Evolutionary conservation across 2,113 vertebrate species (phyloP).

Genomic region (Hiodon tergisus): DNA sequence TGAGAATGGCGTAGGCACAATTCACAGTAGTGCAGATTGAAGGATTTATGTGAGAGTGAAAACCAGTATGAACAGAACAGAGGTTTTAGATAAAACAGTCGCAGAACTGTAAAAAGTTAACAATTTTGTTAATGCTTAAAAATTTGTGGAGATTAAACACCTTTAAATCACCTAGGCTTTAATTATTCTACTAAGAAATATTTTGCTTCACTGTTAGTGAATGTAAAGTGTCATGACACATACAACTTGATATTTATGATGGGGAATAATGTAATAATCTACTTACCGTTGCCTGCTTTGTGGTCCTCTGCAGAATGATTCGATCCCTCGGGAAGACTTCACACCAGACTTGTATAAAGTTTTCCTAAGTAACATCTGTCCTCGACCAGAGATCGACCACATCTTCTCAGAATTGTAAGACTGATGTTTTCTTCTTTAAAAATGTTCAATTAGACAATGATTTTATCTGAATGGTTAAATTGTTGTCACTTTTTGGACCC

Average conservation of each 20-base stretch:
- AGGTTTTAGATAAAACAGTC: too few relatives aligned
- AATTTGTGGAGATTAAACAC: too few relatives aligned
- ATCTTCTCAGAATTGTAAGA: constrained; percentile 95
- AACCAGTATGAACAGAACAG: too few relatives aligned
- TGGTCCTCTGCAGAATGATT: constrained; percentile 76
- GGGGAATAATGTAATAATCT: neutral
- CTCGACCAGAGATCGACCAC: constrained; percentile 88
- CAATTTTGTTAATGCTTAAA: too few relatives aligned
- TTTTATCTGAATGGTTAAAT: too few relatives aligned
- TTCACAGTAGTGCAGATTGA: too few relatives aligned
- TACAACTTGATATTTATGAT: neutral
- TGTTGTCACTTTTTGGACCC: too few relatives aligned
- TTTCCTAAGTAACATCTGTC: constrained; percentile 88
- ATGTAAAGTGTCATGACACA: constrained; percentile 1
- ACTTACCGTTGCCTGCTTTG: constrained; percentile 1
- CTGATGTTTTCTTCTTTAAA: neutral
- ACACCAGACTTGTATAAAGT: constrained; percentile 81
- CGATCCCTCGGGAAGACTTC: constrained; percentile 89
- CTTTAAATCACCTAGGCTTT: too few relatives aligned
- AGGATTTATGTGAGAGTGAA: too few relatives aligned
- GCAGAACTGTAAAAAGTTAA: too few relatives aligned
- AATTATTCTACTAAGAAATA: too few relatives aligned
- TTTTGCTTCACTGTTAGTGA: neutral
- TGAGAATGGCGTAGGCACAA: too few relatives aligned
- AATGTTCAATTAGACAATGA: neutral